phyloP scores from a whole-genome alignment of 2,888 invertebrate genomes.

The Drosophila paracracens region DNA sequence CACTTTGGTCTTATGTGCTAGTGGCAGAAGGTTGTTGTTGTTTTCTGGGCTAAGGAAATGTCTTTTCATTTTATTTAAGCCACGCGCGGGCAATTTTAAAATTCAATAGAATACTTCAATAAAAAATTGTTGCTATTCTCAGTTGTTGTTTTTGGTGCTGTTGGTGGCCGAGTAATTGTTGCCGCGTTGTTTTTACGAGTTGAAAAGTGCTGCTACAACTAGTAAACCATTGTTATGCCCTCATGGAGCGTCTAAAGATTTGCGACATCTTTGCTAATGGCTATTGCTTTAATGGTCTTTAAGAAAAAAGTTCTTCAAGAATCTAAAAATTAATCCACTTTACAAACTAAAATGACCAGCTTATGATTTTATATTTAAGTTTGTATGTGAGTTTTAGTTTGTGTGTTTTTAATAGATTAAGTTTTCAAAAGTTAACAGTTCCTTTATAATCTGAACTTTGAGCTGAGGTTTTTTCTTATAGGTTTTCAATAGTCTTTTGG shows the following conservation, averaged over 20 bases:
- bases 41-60: conserved; percentile 24
- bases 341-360: neutral
- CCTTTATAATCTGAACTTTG: neutral
- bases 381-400: neutral
- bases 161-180: conserved; percentile 28
- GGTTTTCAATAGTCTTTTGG: neutral
- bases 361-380: neutral
- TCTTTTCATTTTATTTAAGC: conserved; percentile 53
- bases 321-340: neutral
- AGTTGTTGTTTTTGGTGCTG: conserved; percentile 9
- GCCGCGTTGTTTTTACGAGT: conserved; percentile 49
- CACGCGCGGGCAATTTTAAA: conserved; percentile 60
- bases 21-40: neutral
- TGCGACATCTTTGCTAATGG: conserved; percentile 20
- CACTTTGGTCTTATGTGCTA: conserved; percentile 42
- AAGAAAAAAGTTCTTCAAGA: neutral
- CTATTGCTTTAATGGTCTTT: conserved; percentile 25
- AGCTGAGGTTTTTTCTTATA: neutral
- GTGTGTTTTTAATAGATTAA: neutral
- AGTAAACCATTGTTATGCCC: conserved; percentile 61
- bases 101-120: conserved; percentile 70
- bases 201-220: conserved; percentile 53
- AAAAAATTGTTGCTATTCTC: conserved; percentile 59
- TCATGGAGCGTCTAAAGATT: conserved; percentile 26
- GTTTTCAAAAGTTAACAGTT: neutral